phyloP scores from a whole-genome alignment of 2,113 vertebrate genomes.

The Nettapus auritus region DNA sequence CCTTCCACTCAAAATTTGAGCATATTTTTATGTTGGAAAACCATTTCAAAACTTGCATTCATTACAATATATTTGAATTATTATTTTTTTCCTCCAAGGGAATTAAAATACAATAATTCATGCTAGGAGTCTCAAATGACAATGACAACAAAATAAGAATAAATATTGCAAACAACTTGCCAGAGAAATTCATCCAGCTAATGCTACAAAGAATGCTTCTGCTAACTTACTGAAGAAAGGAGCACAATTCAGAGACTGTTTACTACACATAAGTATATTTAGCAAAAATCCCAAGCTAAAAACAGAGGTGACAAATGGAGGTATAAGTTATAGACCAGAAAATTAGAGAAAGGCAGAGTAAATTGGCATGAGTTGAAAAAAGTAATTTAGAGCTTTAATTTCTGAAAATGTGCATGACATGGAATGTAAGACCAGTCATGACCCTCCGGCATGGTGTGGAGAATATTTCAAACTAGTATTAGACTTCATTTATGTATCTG shows the following conservation, averaged over 20 bases:
- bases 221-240: neutral
- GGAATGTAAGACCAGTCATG: neutral
- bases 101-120: neutral
- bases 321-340: neutral
- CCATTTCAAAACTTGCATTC: neutral
- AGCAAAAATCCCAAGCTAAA: neutral
- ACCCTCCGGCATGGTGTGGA: neutral
- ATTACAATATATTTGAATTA: neutral
- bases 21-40: neutral
- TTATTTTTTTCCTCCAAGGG: neutral
- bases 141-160: conserved; percentile 12
- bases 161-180: conserved; percentile 8
- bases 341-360: neutral
- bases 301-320: neutral
- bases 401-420: neutral
- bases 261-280: neutral
- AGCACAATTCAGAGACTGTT: neutral
- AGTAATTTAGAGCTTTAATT: neutral
- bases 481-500: neutral
- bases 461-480: neutral
- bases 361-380: neutral
- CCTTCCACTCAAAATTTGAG: neutral
- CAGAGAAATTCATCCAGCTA: conserved; percentile 35
- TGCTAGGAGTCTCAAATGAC: neutral
- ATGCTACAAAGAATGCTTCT: neutral